A percentile compares a stretch with the other conserved stretches of the same genome.
Conservation (phyloP, 1,140 invertebrate genomes). For the Caenorhabditis remanei region DNA sequence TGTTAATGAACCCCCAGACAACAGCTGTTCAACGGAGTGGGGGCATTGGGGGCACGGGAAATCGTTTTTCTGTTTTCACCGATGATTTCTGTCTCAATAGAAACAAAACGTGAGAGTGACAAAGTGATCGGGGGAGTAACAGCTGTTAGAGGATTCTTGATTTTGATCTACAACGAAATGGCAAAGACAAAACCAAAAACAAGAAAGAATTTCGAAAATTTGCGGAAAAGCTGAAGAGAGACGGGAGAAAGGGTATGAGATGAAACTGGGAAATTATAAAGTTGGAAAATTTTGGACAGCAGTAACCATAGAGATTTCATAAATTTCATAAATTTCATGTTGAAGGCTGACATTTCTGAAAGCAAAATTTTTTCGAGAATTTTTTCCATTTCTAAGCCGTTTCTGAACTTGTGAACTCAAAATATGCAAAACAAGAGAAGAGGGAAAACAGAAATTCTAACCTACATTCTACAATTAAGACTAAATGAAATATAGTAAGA, state of each 20-base stretch:
- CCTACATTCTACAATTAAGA: too few species aligned
- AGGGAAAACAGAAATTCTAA: too few species aligned
- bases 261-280: too few species aligned
- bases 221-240: background rate
- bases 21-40: background rate
- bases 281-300: too few species aligned
- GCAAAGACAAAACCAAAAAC: constrained; percentile 35
- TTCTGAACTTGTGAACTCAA: too few species aligned
- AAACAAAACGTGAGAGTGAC: constrained; percentile 28
- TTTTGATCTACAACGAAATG: background rate
- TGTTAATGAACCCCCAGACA: constrained; percentile 25
- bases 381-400: too few species aligned
- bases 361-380: too few species aligned
- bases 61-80: background rate
- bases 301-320: too few species aligned
- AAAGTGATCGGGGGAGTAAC: constrained; percentile 40
- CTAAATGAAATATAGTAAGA: background rate
- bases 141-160: constrained; percentile 13
- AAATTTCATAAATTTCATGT: too few species aligned
- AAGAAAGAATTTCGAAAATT: background rate
- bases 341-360: too few species aligned
- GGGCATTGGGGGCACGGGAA: background rate
- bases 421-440: too few species aligned
- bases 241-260: too few species aligned
- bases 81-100: constrained; percentile 5